Evolutionary conservation across 1,140 invertebrate genomes (phyloP).

Genomic region (Drosophila chauvacae): DNA sequence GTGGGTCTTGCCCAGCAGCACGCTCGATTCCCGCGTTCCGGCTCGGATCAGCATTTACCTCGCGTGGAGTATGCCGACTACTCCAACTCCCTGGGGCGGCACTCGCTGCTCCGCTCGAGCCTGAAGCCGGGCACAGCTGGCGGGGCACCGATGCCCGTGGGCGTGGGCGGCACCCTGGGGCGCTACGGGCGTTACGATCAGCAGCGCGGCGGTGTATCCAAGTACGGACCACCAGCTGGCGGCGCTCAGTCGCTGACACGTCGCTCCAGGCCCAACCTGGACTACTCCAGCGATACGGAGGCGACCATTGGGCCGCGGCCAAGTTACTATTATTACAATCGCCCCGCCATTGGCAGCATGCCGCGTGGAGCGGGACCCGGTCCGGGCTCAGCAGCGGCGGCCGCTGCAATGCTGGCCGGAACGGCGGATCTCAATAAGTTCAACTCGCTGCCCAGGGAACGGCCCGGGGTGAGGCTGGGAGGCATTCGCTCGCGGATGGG

Average conservation of each 20-base stretch:
- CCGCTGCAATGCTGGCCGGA: slow-evolving; percentile 82
- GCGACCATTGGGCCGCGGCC: slow-evolving; percentile 91
- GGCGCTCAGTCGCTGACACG: slow-evolving; percentile 86
- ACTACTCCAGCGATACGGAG: slow-evolving; percentile 97
- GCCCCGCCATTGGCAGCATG: slow-evolving; percentile 85
- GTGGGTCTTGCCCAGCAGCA: slow-evolving; percentile 81
- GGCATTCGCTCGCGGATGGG: slow-evolving; percentile 78
- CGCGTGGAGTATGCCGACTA: slow-evolving; percentile 91
- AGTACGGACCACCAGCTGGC: slow-evolving; percentile 75
- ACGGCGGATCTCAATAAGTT: slow-evolving; percentile 86
- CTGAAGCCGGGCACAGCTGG: slow-evolving; percentile 87
- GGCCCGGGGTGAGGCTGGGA: slow-evolving; percentile 85
- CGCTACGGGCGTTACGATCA: slow-evolving; percentile 84
- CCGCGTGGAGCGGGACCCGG: slow-evolving; percentile 84
- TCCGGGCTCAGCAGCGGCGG: slow-evolving; percentile 62
- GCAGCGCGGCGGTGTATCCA: slow-evolving; percentile 62
- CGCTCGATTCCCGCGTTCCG: slow-evolving; percentile 89
- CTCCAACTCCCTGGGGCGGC: slow-evolving; percentile 88
- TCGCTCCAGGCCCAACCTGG: slow-evolving; percentile 90
- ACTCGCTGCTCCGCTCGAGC: slow-evolving; percentile 91
- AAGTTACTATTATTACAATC: slow-evolving; percentile 91
- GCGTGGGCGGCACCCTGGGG: slow-evolving; percentile 81
- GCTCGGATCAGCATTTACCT: slow-evolving; percentile 93
- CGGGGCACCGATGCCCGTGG: slow-evolving; percentile 65
- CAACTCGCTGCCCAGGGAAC: slow-evolving; percentile 91